These are phyloP conservation scores for Xiphophorus birchmanni DNA, from an alignment of 2,797 vertebrate genomes.

Conservation along the genomic window DNA sequence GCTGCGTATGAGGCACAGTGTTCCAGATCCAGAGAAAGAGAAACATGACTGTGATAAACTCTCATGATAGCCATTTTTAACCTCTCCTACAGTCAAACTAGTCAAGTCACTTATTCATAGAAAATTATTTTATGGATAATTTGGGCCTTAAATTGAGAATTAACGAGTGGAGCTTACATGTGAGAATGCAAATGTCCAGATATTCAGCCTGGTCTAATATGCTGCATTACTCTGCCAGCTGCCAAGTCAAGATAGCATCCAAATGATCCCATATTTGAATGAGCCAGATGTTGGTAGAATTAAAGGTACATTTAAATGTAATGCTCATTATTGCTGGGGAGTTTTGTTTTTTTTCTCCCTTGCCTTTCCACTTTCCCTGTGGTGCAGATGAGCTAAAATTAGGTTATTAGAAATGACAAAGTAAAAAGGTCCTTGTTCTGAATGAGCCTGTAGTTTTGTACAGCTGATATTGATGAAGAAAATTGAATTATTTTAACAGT, in stretches of 20 bases:
- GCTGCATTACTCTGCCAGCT: neutral
- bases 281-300: neutral
- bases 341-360: neutral
- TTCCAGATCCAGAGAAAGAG: neutral
- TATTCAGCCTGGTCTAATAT: neutral
- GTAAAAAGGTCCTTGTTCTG: neutral
- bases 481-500: neutral
- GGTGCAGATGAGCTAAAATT: neutral
- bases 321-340: neutral
- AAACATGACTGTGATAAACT: neutral
- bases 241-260: neutral
- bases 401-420: neutral
- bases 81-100: neutral
- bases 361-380: neutral
- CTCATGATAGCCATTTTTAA: neutral
- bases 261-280: neutral
- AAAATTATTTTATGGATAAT: conserved; percentile 1
- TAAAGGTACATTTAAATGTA: neutral
- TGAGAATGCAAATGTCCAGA: neutral
- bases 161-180: neutral
- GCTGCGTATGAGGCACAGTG: neutral
- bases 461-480: neutral
- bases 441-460: neutral
- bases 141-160: neutral
- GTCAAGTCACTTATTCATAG: neutral